These are phyloP conservation scores for Leuciscus waleckii DNA, from an alignment of 2,797 vertebrate genomes.

Conservation along the genomic window DNA sequence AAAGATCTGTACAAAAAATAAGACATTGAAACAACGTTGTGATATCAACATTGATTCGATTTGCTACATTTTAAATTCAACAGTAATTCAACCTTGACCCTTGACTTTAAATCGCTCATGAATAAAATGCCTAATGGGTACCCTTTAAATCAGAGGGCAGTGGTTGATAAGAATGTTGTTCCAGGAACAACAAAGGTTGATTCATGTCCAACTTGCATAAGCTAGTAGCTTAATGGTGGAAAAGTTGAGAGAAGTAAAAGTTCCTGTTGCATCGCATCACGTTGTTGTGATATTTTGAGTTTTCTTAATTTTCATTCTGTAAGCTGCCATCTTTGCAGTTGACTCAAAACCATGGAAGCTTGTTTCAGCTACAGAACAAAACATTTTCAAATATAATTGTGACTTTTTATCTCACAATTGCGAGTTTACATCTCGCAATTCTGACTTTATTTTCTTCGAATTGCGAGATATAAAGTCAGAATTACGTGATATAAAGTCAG, in stretches of 20 bases:
- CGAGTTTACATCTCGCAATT: no score
- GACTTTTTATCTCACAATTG: no score
- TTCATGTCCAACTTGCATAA: slow-evolving; percentile 11
- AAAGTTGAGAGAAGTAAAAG: neutral
- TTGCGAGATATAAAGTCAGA: no score
- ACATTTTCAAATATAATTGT: no score
- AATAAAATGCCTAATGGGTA: neutral
- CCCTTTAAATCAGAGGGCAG: neutral
- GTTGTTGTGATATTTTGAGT: neutral
- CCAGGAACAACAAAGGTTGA: neutral
- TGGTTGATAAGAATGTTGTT: slow-evolving; percentile 25
- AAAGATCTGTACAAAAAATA: neutral
- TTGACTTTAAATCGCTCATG: neutral
- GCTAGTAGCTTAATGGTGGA: neutral
- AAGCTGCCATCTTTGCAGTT: neutral
- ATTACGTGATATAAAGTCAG: no score
- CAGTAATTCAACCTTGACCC: neutral
- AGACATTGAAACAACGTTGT: neutral
- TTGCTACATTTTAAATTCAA: no score
- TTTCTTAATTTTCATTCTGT: neutral
- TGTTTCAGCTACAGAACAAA: no score
- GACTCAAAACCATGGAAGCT: neutral
- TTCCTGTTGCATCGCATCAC: neutral
- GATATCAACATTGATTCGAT: neutral
- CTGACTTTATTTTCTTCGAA: no score